phyloP scores from a whole-genome alignment of 1,140 invertebrate genomes.

The Fopius arisanus region DNA sequence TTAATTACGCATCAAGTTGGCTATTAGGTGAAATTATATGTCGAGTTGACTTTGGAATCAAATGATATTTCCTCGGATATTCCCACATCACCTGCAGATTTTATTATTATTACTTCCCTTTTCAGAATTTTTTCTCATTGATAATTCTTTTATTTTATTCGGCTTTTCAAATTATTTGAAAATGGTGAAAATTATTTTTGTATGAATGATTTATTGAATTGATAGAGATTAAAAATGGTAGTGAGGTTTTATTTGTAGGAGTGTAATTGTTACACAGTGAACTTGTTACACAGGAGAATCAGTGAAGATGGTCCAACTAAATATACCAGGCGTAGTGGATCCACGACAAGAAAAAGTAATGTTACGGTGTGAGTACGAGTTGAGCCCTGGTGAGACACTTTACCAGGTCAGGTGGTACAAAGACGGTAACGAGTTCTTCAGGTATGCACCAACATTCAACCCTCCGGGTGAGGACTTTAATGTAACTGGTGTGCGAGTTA shows the following conservation, averaged over 20 bases:
- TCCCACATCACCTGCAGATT: no score
- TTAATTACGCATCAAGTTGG: background rate
- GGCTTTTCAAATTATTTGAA: no score
- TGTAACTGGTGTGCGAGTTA: constrained; percentile 79
- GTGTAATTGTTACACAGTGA: no score
- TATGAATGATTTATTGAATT: no score
- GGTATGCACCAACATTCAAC: constrained; percentile 68
- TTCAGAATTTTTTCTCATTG: no score
- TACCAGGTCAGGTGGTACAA: constrained; percentile 77
- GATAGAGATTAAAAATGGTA: no score
- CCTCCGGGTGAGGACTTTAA: constrained; percentile 72
- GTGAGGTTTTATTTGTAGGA: no score
- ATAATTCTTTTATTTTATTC: no score
- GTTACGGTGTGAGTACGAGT: constrained; percentile 64
- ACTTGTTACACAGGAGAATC: constrained; percentile 39
- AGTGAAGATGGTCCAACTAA: constrained; percentile 43
- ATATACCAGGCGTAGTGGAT: constrained; percentile 55
- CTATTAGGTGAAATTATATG: background rate
- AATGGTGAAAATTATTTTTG: no score
- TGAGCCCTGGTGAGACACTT: constrained; percentile 58
- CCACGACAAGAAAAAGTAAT: constrained; percentile 62
- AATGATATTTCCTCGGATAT: no score
- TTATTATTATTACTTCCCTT: no score
- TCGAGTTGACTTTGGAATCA: background rate
- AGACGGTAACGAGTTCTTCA: constrained; percentile 70